Base-by-base conservation (phyloP, 2,113 vertebrate genomes). In the Ceyx margarethae region DNA sequence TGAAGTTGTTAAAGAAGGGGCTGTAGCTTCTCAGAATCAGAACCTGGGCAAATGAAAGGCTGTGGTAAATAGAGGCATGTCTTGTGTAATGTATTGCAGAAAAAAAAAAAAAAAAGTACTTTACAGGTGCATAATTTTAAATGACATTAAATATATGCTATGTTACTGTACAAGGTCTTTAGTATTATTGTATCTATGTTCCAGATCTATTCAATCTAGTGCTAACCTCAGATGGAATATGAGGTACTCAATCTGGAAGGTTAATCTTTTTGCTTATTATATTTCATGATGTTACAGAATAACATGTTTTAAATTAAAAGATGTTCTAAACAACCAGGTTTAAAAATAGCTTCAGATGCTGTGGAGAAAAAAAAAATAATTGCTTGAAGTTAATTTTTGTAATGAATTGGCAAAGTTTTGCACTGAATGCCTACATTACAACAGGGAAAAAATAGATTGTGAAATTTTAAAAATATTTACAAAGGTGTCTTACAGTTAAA, bases 351-450 rank as follows among this genome's bases (percentile, higher is more conserved):
- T 91, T 96, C 71, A 74, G 50, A 60, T 91, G 48, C 87, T 95
- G 65, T 84, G 91, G 42, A 89, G 22, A 94, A 97, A 93, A 73
- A 94, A 69, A 94, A 97, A 93, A 73, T 93, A 95, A 95, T 69
- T 82, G 40, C 78, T 87, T 26, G 3, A 91, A 91, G 80, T 88
- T 92, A 77, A 94, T 96, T 95, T 91, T 92, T 87, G 43, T 93
- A 94, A 94, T 95, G 94, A 94, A 95, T 96, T 95, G 95, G 68
- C 48, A 68, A 86, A 79, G 31, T 90, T 95, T 96, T 91, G 58
- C 45, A 78, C 74, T 94, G 82, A 93, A 95, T 87, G 89, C 37
- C 25, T 89, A n/a, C 25, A 37, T 69, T 96, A 93, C 77, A 81
- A 45, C 75, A 87, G 90, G 57, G 65, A 83, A 95, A 95, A 97